Evolutionary conservation across 2,888 invertebrate species (phyloP), one percentile per base, ranked within the genome.

Genomic region (Callyntrura sp.): DNA sequence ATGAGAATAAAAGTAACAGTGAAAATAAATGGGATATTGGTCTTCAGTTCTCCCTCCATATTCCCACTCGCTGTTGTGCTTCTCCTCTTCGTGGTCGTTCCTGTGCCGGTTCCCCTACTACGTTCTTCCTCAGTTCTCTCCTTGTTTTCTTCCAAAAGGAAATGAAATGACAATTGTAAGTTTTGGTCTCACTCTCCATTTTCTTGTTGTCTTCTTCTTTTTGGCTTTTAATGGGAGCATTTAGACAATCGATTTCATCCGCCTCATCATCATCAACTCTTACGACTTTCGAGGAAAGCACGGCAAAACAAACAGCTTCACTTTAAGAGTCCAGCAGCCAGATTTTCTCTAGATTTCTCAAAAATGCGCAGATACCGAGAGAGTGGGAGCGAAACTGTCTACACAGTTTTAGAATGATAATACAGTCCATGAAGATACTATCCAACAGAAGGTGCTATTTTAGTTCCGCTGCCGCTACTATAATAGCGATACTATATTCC

Each of bases 91-190:
- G 23, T 25, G 23, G 35, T 20, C 14, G 48, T 81, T 28, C 55
- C 60, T 73, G 45, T 25, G 6, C 35, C 35, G 35, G 35, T 23
- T 11, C 11, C 35, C 70, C 70, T 35, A 12, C 11, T 3, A 11
- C 20, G 62, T 62, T 76, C n/a, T 43, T n/a, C 4, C 35, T 43
- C 73, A 48, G 73, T 17, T 73, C 20, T 35, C 35, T 35, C 35
- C 35, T 17, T 48, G 73, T n/a, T 81, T 35, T 20, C 79, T 51
- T 14, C 12, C 20, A 23, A 68, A n/a, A 81, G 89, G 89, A 89
- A 89, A 89, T 88, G 82, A 83, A 81, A 88, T 79, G 89, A 89
- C 89, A 89, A 89, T 89, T 89, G 87, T 81, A 70, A 81, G 43
- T 81, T 81, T 81, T 43, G 43, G 48, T 68, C 68, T 23, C 51